phyloP scores from a whole-genome alignment of 2,113 vertebrate species.

The Tenrec ecaudatus region DNA sequence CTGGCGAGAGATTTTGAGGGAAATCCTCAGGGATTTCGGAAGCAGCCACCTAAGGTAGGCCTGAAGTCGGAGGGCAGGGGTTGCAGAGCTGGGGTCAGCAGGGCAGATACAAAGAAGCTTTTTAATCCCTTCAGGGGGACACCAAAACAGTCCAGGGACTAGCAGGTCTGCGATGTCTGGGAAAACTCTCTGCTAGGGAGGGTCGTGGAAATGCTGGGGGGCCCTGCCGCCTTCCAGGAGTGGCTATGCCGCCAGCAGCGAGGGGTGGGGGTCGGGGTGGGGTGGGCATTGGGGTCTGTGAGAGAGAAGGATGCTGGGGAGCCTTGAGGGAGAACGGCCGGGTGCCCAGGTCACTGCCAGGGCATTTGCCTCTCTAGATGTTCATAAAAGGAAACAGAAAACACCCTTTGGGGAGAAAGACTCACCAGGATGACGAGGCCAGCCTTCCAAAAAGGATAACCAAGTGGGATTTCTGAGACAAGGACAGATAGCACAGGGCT shows the following conservation, averaged over 20 bases:
- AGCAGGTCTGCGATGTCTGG: background rate
- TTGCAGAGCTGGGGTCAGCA: rapidly evolving
- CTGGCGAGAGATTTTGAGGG: rapidly evolving
- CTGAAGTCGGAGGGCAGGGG: background rate
- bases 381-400: constrained; percentile 44
- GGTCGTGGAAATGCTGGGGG: background rate
- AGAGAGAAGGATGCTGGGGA: constrained; percentile 19
- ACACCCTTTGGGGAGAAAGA: constrained; percentile 20
- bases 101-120: too few relatives aligned
- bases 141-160: background rate
- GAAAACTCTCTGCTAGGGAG: background rate
- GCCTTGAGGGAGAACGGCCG: background rate
- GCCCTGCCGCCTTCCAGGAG: background rate
- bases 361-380: constrained; percentile 62
- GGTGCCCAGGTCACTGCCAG: constrained; percentile 37
- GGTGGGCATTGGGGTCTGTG: background rate
- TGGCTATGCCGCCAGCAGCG: background rate
- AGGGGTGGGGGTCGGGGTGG: background rate
- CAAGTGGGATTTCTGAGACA: background rate
- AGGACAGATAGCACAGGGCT: background rate
- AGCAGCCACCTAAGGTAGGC: background rate
- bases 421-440: constrained; percentile 40
- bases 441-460: background rate
- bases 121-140: background rate
- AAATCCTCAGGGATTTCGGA: background rate